Evolutionary conservation across 2,113 vertebrate genomes (phyloP).

Genomic region (Madoqua kirkii): DNA sequence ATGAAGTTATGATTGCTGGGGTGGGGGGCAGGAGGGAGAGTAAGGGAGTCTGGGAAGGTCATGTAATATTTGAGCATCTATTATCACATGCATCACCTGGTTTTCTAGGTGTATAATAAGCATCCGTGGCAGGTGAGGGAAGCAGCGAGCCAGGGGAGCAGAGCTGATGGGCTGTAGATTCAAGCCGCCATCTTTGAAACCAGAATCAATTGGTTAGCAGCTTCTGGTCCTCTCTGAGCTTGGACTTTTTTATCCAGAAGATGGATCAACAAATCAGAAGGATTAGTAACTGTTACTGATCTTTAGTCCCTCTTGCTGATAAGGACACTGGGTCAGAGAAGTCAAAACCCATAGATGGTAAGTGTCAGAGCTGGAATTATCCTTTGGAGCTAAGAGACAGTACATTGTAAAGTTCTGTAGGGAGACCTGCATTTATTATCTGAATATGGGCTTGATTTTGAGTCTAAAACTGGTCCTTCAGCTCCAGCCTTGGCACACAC

Average conservation of each 20-base stretch:
- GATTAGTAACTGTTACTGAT: neutral
- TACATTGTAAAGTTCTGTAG: rapidly evolving
- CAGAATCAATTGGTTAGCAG: neutral
- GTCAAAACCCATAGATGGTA: neutral
- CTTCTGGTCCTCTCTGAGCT: neutral
- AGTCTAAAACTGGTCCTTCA: neutral
- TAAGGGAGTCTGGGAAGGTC: neutral
- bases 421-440: neutral
- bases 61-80: too few species aligned
- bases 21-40: neutral
- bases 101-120: too few species aligned
- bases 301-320: neutral
- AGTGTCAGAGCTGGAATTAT: neutral
- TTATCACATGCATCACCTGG: neutral
- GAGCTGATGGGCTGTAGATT: neutral
- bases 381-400: neutral
- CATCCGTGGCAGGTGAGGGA: neutral
- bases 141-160: too few species aligned
- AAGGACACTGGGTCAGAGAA: neutral
- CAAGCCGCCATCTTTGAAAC: neutral
- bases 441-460: neutral
- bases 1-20: neutral
- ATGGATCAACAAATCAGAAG: neutral
- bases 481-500: neutral
- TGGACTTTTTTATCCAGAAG: neutral